Base-by-base conservation (phyloP, 2,797 vertebrate genomes). In the Poecilia gillii region DNA sequence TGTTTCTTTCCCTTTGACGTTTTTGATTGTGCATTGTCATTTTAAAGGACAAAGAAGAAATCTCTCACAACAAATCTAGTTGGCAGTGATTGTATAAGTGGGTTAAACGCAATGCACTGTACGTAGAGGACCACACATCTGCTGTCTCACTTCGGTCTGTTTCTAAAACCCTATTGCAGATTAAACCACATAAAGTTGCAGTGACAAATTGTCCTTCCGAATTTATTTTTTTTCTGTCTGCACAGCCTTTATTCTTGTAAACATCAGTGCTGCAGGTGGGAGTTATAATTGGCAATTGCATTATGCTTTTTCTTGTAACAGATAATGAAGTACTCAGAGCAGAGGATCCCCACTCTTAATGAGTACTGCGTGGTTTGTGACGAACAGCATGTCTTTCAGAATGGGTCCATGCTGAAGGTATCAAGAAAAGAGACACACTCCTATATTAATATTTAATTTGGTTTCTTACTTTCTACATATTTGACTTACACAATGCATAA, bases 291-390 rank as follows among this genome's bases (percentile, higher is more conserved):
- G 71, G 83, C 57, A 85, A 87, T 75, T 70, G 77, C 36, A 4
- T 78, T 92, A 81, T 88, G 80, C 71, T 82, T 71, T 90, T 84
- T 81, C 59, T 89, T 68, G 4, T 55, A 28, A 46, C 91, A 99
- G 98, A 99, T 99, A 86, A 99, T 99, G 98, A 99, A 99, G 92
- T 99, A 99, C 41, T 99, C 98, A 0, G 98, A 99, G 91, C 98
- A 99, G 96, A 97, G 98, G 85, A 98, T 99, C 82, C 98, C 98
- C 0, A 99, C 98, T 0, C 93, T 99, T 86, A 99, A 99, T 0
- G 98, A 99, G 88, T 99, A 99, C 95, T 99, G 98, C 0, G 98
- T 99, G 92, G 98, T 99, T 76, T 99, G 98, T 79, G 98, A 99
- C 1, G 98, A 99, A 83, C 98, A 99, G 95, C 98, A 99, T 45